Evolutionary conservation across 2,888 invertebrate species (phyloP).

Genomic region (Ganaspis brasiliensis): DNA sequence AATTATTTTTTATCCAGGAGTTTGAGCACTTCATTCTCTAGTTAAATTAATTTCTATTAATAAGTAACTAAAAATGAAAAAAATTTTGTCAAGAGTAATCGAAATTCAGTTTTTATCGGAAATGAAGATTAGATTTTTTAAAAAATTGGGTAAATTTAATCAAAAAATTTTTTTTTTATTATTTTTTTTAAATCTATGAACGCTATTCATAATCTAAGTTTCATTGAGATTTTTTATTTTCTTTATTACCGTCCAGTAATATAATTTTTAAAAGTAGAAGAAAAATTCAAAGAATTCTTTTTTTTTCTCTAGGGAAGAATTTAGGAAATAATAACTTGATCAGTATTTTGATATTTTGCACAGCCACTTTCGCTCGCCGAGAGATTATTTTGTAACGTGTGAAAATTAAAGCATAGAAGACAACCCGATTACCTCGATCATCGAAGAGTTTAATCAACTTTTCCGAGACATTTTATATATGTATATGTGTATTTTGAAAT

Average conservation of each 20-base stretch:
- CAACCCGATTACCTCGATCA: slow-evolving; percentile 68
- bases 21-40: too few relatives aligned
- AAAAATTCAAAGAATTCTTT: too few relatives aligned
- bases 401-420: slow-evolving; percentile 42
- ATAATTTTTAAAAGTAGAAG: not conserved
- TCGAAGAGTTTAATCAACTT: slow-evolving; percentile 53
- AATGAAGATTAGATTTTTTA: too few relatives aligned
- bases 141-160: not conserved
- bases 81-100: too few relatives aligned
- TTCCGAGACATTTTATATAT: slow-evolving; percentile 44
- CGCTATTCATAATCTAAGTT: not conserved
- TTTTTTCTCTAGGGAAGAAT: too few relatives aligned
- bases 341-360: slow-evolving; percentile 15
- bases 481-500: slow-evolving; percentile 21
- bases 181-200: not conserved
- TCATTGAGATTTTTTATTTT: not conserved
- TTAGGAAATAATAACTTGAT: not conserved
- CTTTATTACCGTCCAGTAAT: not conserved
- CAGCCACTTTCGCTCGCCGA: slow-evolving; percentile 21
- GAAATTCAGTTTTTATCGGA: too few relatives aligned
- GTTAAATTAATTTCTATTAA: too few relatives aligned
- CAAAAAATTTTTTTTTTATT: not conserved
- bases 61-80: too few relatives aligned
- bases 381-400: slow-evolving; percentile 33
- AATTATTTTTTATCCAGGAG: too few relatives aligned